A percentile compares a stretch with the other conserved stretches of the same genome.
These are phyloP conservation scores for Gari tellinella DNA, from an alignment of 2,888 invertebrate species.

Conservation along the genomic window DNA sequence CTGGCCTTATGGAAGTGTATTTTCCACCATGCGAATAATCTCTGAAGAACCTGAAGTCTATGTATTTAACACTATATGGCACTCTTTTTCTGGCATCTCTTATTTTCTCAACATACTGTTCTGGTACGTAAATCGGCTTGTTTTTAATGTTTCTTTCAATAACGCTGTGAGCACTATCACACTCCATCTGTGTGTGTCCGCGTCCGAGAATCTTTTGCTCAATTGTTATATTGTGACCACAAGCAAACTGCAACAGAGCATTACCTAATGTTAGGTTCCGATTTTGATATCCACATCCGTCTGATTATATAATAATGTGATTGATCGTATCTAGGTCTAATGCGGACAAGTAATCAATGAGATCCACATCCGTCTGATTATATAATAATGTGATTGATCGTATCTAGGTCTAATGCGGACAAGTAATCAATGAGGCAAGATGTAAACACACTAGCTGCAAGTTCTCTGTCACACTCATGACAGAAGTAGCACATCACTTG, in stretches of 20 bases:
- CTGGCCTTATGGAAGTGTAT: constrained; percentile 36
- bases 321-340: constrained; percentile 11
- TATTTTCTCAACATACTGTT: constrained; percentile 32
- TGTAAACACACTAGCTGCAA: constrained; percentile 34
- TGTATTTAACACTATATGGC: constrained; percentile 34
- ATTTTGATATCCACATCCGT: too few species aligned
- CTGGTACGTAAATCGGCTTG: constrained; percentile 35
- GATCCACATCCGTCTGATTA: too few species aligned
- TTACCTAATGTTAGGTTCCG: constrained; percentile 42
- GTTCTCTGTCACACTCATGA: constrained; percentile 54
- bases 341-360: constrained; percentile 23
- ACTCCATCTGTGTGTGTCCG: constrained; percentile 61
- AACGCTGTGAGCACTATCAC: constrained; percentile 52
- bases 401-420: constrained; percentile 2
- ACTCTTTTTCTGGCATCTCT: constrained; percentile 17
- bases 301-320: constrained; percentile 50
- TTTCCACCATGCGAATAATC: constrained; percentile 22
- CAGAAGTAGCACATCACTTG: constrained; percentile 49
- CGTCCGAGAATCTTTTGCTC: constrained; percentile 47
- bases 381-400: constrained; percentile 39
- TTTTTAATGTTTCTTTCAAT: constrained; percentile 43
- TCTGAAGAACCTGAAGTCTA: constrained; percentile 26
- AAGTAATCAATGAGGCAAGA: constrained; percentile 33
- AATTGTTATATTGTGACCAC: constrained; percentile 33
- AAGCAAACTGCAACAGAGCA: constrained; percentile 30